These are phyloP conservation scores for Corythaeola cristata DNA, from an alignment of 2,113 vertebrate species.

Conservation along the genomic window DNA sequence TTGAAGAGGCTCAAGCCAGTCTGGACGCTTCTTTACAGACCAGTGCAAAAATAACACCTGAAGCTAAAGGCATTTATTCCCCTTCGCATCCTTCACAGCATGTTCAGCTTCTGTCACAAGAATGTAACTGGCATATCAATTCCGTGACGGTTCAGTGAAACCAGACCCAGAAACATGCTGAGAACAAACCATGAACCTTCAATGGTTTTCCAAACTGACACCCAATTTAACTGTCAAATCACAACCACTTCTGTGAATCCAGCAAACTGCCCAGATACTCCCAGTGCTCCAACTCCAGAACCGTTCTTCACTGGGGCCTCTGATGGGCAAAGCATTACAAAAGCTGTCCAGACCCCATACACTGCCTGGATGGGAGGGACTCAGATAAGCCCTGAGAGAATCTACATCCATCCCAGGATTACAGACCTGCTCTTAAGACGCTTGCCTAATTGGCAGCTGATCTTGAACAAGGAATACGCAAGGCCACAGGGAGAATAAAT, in stretches of 20 bases:
- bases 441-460: background rate
- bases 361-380: background rate
- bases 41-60: background rate
- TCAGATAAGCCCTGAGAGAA: background rate
- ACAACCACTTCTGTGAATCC: background rate
- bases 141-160: background rate
- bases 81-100: background rate
- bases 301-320: background rate
- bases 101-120: background rate
- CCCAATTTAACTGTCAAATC: background rate
- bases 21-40: background rate
- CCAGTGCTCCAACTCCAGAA: background rate
- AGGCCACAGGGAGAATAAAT: conserved; percentile 50
- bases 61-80: background rate
- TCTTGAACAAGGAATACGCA: conserved; percentile 54
- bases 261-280: background rate
- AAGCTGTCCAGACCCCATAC: background rate
- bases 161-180: background rate
- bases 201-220: background rate
- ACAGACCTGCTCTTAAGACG: background rate
- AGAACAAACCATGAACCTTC: background rate
- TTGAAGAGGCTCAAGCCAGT: background rate
- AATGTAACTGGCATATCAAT: background rate
- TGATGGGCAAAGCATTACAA: background rate
- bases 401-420: background rate